phyloP scores from a whole-genome alignment of 2,888 invertebrate species.

The Drosophila prostipennis region DNA sequence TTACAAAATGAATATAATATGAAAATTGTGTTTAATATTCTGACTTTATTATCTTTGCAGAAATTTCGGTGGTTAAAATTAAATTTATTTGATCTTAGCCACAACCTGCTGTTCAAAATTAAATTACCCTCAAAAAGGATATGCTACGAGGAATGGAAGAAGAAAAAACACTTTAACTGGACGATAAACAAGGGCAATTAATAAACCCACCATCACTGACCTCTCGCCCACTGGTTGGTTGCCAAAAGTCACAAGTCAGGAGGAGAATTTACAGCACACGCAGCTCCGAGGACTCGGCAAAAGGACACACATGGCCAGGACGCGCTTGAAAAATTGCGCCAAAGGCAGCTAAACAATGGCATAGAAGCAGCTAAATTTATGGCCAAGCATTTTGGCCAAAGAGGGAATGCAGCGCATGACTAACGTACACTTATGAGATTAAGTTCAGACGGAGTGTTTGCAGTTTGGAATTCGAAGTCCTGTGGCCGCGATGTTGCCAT shows the following conservation, averaged over 20 bases:
- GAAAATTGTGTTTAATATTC: background rate
- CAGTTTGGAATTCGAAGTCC: conserved; percentile 15
- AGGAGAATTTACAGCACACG: conserved; percentile 42
- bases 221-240: conserved; percentile 45
- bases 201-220: conserved; percentile 74
- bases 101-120: background rate
- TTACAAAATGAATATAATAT: background rate
- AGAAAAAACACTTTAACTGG: conserved; percentile 47
- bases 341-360: conserved; percentile 47
- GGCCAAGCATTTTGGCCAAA: conserved; percentile 71
- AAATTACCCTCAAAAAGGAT: conserved; percentile 13
- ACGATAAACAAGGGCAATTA: conserved; percentile 80
- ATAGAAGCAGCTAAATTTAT: conserved; percentile 67
- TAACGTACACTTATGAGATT: conserved; percentile 79
- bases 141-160: background rate
- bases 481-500: conserved; percentile 20
- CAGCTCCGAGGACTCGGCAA: conserved; percentile 20
- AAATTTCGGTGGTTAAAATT: background rate
- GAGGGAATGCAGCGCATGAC: conserved; percentile 63
- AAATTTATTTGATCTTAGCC: background rate
- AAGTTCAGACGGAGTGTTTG: conserved; percentile 45
- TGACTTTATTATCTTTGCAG: no score
- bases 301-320: conserved; percentile 50
- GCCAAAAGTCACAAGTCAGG: conserved; percentile 19
- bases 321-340: conserved; percentile 75